Base-by-base conservation (phyloP, 2,797 vertebrate genomes). In the Bovichtus variegatus region DNA sequence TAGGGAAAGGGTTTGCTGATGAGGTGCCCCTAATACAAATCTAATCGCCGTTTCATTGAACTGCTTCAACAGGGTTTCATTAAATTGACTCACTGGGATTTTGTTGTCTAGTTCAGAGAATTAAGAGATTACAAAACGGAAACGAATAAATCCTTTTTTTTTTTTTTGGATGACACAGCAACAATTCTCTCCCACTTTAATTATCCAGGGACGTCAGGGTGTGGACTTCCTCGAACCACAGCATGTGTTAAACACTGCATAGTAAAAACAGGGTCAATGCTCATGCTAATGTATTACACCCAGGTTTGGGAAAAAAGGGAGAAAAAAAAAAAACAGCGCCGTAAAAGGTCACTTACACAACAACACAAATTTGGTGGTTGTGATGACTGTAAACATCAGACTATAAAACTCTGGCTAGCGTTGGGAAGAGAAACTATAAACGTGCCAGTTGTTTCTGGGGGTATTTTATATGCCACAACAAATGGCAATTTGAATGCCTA, bases 21-120 rank as follows among this genome's bases (percentile, higher is more conserved):
- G 80, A 93, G 89, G 83, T 90, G 68, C 80, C 59, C 57, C 72
- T 90, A 87, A 92, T 87, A 87, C 83, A 83, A 86, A 88, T 89
- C 77, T 81, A 93, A 90, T 92, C 82, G 90, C 84, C 80, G 78
- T 90, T 93, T 92, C 89, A 90, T 87, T 87, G 68, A 75, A 74
- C 44, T 80, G 67, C 67, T 78, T 81, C 82, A 74, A 74, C 74
- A 55, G 78, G 43, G 76, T 91, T 92, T 88, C 73, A 82, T 87
- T 85, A 76, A 78, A 86, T 66, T 84, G 78, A 91, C 80, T 93
- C 79, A 66, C 55, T 74, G 70, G 71, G 73, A 76, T 78, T 84
- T 82, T 67, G 44, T 82, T 82, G 80, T 84, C 70, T 76, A 71
- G 70, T 74, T 86, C 66, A 18, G 34, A 80, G 68, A 81, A 38